Conservation (phyloP, 2,797 vertebrate genomes). For the Moxostoma hubbsi region DNA sequence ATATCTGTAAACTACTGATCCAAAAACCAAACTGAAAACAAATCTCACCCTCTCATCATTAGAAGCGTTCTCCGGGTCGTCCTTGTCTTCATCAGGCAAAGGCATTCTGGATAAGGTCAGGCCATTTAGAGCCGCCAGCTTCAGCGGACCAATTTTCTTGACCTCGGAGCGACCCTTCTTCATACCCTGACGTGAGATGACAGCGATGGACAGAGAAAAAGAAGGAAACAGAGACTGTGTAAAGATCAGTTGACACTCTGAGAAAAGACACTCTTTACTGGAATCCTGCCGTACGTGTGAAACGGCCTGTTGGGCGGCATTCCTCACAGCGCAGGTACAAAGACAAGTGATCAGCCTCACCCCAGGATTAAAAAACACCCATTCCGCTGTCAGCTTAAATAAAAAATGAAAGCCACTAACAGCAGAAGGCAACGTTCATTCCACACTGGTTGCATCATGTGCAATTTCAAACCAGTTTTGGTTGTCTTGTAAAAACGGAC, state of each 20-base stretch:
- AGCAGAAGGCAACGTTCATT: too few relatives aligned
- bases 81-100: conserved; percentile 82
- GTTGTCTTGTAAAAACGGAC: too few relatives aligned
- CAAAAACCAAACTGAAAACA: too few relatives aligned
- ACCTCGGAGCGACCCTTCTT: conserved; percentile 88
- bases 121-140: conserved; percentile 91
- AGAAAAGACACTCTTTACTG: not conserved
- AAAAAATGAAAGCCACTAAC: not conserved
- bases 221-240: not conserved
- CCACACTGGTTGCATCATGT: too few relatives aligned
- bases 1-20: too few relatives aligned
- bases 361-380: conserved; percentile 18
- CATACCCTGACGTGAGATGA: conserved; percentile 82
- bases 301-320: conserved; percentile 39
- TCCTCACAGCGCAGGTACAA: conserved; percentile 7
- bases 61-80: conserved; percentile 85
- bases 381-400: not conserved
- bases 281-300: conserved; percentile 12
- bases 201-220: conserved; percentile 27
- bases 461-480: too few relatives aligned
- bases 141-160: conserved; percentile 93
- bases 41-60: conserved; percentile 90
- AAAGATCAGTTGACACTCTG: not conserved
- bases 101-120: conserved; percentile 86
- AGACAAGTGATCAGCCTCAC: not conserved